phyloP scores from a whole-genome alignment of 2,888 invertebrate species.

The Drosophila lacicola region DNA sequence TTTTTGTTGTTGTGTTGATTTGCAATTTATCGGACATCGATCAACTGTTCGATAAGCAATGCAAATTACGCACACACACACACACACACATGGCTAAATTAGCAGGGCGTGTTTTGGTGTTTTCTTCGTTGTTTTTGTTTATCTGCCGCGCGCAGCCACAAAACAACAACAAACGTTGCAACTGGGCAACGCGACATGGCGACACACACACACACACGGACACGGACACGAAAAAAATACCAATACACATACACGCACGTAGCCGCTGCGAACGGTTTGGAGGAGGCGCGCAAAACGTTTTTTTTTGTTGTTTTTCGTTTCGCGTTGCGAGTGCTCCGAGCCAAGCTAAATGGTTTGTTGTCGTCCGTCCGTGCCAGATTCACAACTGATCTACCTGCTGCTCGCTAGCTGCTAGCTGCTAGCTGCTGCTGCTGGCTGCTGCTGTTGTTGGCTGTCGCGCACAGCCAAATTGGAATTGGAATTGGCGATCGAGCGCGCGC shows the following conservation, averaged over 20 bases:
- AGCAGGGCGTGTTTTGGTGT: constrained; percentile 50
- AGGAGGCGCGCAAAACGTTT: constrained; percentile 59
- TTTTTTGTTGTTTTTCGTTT: constrained; percentile 21
- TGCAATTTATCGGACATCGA: constrained; percentile 53
- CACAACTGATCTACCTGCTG: constrained; percentile 85
- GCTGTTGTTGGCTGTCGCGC: constrained; percentile 54
- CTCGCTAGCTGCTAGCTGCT: constrained; percentile 53
- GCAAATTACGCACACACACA: constrained; percentile 30
- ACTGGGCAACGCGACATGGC: constrained; percentile 46
- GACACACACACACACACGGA: constrained; percentile 38
- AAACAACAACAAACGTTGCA: constrained; percentile 50
- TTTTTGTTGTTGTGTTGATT: not conserved
- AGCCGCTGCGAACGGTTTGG: constrained; percentile 25
- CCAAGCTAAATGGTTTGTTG: constrained; percentile 75
- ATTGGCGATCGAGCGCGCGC: constrained; percentile 66
- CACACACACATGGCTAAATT: constrained; percentile 1
- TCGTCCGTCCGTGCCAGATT: constrained; percentile 84
- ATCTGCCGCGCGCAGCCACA: constrained; percentile 30
- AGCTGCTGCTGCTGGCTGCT: constrained; percentile 44
- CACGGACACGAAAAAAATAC: constrained; percentile 13
- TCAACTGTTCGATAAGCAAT: constrained; percentile 36
- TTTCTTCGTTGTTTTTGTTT: constrained; percentile 36
- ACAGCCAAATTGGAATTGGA: constrained; percentile 65
- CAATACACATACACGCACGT: constrained; percentile 39
- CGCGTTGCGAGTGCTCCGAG: constrained; percentile 50